A percentile compares a stretch with the other conserved stretches of the same genome.
These are phyloP conservation scores for Tribolium freemani DNA, from an alignment of 2,888 invertebrate genomes.

Conservation along the genomic window DNA sequence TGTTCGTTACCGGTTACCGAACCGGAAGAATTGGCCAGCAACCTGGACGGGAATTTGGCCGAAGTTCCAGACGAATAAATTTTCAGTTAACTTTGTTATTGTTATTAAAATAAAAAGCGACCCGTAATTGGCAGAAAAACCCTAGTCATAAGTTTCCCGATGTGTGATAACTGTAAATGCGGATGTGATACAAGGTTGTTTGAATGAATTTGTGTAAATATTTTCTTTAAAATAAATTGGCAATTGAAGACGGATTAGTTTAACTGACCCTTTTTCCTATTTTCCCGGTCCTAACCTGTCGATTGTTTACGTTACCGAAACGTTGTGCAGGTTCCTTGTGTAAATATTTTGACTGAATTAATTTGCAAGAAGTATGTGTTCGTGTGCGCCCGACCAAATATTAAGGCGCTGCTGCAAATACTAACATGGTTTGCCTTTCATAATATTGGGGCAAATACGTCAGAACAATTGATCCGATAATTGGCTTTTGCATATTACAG, in stretches of 20 bases:
- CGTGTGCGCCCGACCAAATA: constrained; percentile 26
- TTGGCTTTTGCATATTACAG: no score
- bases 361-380: constrained; percentile 31
- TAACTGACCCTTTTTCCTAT: constrained; percentile 7
- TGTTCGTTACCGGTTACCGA: constrained; percentile 83
- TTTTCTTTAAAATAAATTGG: constrained; percentile 8
- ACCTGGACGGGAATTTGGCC: constrained; percentile 66
- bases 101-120: constrained; percentile 8
- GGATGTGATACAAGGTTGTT: constrained; percentile 31
- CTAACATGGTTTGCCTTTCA: constrained; percentile 9
- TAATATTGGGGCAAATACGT: neutral
- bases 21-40: constrained; percentile 73
- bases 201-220: constrained; percentile 14
- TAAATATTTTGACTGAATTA: constrained; percentile 43
- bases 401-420: constrained; percentile 21
- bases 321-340: constrained; percentile 24
- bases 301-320: constrained; percentile 35
- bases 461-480: neutral
- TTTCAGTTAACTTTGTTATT: neutral
- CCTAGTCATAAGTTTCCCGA: constrained; percentile 21
- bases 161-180: constrained; percentile 11
- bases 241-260: constrained; percentile 8
- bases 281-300: constrained; percentile 22
- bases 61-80: neutral
- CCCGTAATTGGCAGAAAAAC: constrained; percentile 30